Conservation (phyloP, 2,888 invertebrate species). For the Strigamia maritima region DNA sequence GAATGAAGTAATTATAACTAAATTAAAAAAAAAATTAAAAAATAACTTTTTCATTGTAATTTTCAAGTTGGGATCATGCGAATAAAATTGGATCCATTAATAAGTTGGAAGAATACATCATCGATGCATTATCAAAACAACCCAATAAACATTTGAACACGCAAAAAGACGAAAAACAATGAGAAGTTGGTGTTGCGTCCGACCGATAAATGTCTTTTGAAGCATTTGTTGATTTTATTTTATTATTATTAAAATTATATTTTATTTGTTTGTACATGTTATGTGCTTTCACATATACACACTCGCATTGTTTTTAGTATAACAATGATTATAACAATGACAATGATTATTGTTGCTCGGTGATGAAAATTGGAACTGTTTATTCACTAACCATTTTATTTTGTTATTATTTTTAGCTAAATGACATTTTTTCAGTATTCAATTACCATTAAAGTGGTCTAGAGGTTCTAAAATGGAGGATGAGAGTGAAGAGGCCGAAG, state of each 20-base stretch:
- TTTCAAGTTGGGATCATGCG: not conserved
- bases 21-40: too few relatives aligned
- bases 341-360: not conserved
- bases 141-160: too few relatives aligned
- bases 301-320: too few relatives aligned
- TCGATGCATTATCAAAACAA: too few relatives aligned
- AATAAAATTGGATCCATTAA: not conserved
- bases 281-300: not conserved
- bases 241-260: too few relatives aligned
- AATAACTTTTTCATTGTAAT: not conserved
- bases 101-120: not conserved
- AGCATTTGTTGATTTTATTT: too few relatives aligned
- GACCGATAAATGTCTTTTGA: too few relatives aligned
- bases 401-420: too few relatives aligned
- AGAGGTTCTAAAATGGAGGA: not conserved
- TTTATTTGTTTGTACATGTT: too few relatives aligned
- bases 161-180: too few relatives aligned
- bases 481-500: not conserved
- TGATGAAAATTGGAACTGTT: not conserved
- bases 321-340: not conserved
- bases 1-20: not conserved
- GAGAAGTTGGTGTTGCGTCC: too few relatives aligned
- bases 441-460: not conserved
- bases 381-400: too few relatives aligned
- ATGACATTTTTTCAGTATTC: not conserved